Conservation (phyloP, 2,113 vertebrate genomes). For the Eptatretus burgeri region DNA sequence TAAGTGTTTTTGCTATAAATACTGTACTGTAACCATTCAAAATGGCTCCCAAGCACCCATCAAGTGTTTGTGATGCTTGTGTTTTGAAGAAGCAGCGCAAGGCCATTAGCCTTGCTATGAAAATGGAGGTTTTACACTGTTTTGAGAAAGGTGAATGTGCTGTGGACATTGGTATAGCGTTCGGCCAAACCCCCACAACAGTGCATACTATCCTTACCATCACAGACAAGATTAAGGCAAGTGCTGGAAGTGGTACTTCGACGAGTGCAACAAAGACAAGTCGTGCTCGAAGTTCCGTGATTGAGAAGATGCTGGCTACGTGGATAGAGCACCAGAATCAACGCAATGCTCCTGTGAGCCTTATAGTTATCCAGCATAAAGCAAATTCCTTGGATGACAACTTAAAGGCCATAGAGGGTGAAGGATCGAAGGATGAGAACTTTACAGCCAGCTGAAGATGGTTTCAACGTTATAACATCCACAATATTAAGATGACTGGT, state of each 20-base stretch:
- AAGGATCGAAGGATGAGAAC: background rate
- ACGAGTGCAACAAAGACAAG: background rate
- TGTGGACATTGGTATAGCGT: background rate
- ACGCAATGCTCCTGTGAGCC: background rate
- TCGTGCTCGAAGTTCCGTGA: background rate
- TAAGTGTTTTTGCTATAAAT: too few relatives aligned
- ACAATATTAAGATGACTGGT: conserved; percentile 8
- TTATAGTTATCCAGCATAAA: background rate
- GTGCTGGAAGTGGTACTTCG: background rate
- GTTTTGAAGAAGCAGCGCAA: background rate
- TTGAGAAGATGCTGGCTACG: background rate
- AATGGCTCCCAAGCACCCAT: too few relatives aligned
- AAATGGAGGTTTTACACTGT: background rate
- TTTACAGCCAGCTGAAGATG: conserved; percentile 4
- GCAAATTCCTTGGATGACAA: background rate
- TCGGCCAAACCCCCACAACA: background rate
- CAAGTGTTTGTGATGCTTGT: background rate
- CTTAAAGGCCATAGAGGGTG: background rate
- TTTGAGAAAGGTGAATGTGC: background rate
- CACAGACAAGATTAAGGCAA: background rate
- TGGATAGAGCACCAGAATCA: background rate
- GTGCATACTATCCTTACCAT: background rate
- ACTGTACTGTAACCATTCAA: too few relatives aligned
- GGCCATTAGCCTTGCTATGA: background rate
- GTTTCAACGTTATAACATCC: conserved; percentile 8